Evolutionary conservation across 2,888 invertebrate genomes (phyloP), one percentile per base, ranked within the genome.

Genomic region (Noctua fimbriata): DNA sequence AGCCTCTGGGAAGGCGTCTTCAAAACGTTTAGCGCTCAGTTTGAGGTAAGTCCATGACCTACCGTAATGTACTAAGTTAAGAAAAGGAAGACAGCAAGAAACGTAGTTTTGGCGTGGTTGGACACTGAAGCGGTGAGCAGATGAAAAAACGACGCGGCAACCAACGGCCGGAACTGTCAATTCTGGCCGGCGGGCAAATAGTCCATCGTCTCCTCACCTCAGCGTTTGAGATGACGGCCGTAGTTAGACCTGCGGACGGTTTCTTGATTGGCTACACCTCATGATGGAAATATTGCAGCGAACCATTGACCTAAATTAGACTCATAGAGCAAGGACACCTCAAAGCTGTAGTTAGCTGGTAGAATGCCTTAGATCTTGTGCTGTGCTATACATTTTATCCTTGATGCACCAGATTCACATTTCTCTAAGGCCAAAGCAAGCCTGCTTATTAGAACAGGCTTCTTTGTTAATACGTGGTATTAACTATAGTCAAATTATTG

Each of bases 1-100:
- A 98, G 98, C 90, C 96, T 98, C 78, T 99, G 98, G 97, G 99
- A 99, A 96, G 99, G 99, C 41, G 98, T 99, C 83, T 98, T 99
- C 93, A 98, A 98, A 93, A 99, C 99, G 63, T 99, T 99, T 95
- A 99, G 99, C 88, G 98, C 98, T 90, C 98, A 98, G 94, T 99
- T 99, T 95, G 99, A 99, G 93, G 98, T 98, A 84, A 95, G 95
- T 92, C 14, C 7, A 28, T 58, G 7, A 47, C 1, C 52, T 72
- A 36, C 4, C 6, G 36, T 18, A 47, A 10, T 49, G 1, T 16
- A 16, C 41, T 36, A 24, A 63, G 28, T 6, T 36, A 24, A 63
- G 28, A 6, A 44, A 44, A 21, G 44, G 3, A 67, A 24, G 6
- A 2, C 44, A n/a, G 14, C n/a, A 44, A 16, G 9, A 18, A 28